Evolutionary conservation across 2,888 invertebrate species (phyloP), one percentile per base, ranked within the genome.

Genomic region (Listrodromus nycthemerus): DNA sequence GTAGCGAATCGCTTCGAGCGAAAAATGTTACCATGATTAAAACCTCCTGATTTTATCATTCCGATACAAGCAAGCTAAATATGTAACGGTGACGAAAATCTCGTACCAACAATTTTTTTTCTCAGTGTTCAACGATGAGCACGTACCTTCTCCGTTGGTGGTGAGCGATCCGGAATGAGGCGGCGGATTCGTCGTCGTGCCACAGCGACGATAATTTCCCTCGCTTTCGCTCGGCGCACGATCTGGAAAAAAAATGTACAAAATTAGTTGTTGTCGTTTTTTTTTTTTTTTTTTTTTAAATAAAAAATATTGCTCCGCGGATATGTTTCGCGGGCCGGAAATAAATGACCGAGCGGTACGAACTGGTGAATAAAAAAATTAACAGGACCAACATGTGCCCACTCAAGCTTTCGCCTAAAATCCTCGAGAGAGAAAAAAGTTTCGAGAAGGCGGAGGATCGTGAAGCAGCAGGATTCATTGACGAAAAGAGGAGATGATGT

Each of bases 81-180:
- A n/a, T n/a, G n/a, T n/a, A n/a, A n/a, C n/a, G n/a, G n/a, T n/a
- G n/a, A n/a, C n/a, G n/a, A n/a, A n/a, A n/a, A n/a, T n/a, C n/a
- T n/a, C n/a, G n/a, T n/a, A n/a, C n/a, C n/a, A n/a, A n/a, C n/a
- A n/a, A n/a, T n/a, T n/a, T n/a, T n/a, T n/a, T n/a, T n/a, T n/a
- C n/a, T n/a, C n/a, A n/a, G n/a, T n/a, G n/a, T n/a, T 19, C 52
- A 37, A 69, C n/a, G 33, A 61, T 55, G 37, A 16, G 27, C 55
- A 67, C 85, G 95, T 95, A 97, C 97, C 97, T 95, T 97, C 96
- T 91, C 97, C 97, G 93, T 97, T 97, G 92, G 97, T 97, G 93
- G 97, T 96, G 90, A 97, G 95, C 87, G 97, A 97, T 96, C 96
- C 88, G 95, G 95, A 89, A 94, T 78, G 95, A 93, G 95, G 95